Base-by-base conservation (phyloP, 2,113 vertebrate species). In the Bambusicola thoracicus region DNA sequence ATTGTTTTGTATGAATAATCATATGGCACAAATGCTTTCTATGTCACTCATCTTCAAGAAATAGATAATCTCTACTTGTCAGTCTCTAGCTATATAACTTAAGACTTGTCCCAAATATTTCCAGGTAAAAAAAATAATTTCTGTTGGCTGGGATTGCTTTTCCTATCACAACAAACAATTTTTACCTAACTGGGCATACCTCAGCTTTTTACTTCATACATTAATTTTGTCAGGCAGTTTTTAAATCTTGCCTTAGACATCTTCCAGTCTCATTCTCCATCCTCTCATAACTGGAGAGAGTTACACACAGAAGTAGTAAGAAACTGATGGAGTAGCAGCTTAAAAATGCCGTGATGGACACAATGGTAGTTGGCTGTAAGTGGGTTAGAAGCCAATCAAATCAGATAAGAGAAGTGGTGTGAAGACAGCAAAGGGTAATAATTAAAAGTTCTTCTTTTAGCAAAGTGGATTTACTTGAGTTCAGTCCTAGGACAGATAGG, bases 281-380 rank as follows among this genome's bases (percentile, higher is more conserved):
- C 18, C 12, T 77, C 73, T 77, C n/a, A 41, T 22, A 74, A 30
- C 13, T 53, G 40, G 62, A 85, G 29, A 51, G 29, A 32, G 3
- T 66, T 66, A 12, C 1, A 67, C 20, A 63, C 24, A 85, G 25
- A 72, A 67, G 1, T 20, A 76, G 30, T 21, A 61, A 70, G 19
- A 38, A 74, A 34, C 21, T 66, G 38, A 56, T 58, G n/a, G 44
- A 55, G 46, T 59, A 86, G 29, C 13, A 49, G 20, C 29, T 66
- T 32, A 65, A 49, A 25, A 43, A 34, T 43, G 6, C 59, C 16
- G 8, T n/a, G 13, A 7, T 61, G 51, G 17, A 66, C 38, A 34
- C n/a, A 13, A 2, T 53, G 36, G 36, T 0, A 0, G 38, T 59
- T 43, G 30, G 11, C 15, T 61, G 2, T 6, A 4, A 36, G 18